Conservation (phyloP, 1,140 invertebrate genomes). For the Nymphalis io region DNA sequence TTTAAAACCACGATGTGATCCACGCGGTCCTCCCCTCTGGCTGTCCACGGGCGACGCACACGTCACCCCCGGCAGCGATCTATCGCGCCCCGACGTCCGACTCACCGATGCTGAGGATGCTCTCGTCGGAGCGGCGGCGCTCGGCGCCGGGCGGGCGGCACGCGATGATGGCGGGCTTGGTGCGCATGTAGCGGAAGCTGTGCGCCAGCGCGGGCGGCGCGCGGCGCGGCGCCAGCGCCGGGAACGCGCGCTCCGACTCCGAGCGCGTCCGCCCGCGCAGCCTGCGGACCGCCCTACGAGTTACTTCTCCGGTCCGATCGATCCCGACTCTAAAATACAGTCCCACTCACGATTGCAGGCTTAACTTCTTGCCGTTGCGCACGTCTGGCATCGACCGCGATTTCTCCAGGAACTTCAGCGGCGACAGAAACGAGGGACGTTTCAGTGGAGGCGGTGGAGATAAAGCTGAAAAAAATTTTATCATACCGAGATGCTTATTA, state of each 20-base stretch:
- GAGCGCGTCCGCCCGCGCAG: constrained; percentile 81
- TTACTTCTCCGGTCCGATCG: no score
- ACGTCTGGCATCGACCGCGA: constrained; percentile 92
- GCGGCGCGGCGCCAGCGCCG: constrained; percentile 84
- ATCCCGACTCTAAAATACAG: no score
- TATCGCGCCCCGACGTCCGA: no score
- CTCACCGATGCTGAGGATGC: constrained; percentile 81
- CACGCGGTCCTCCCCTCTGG: no score
- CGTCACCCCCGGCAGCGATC: no score
- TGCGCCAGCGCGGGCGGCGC: constrained; percentile 84
- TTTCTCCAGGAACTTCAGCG: constrained; percentile 85
- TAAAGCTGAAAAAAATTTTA: constrained; percentile 36
- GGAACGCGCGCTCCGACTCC: constrained; percentile 89
- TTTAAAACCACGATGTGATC: no score
- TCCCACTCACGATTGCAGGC: constrained; percentile 84
- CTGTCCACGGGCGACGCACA: no score
- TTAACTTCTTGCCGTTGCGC: constrained; percentile 83
- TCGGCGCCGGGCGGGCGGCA: constrained; percentile 90
- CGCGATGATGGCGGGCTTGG: constrained; percentile 92
- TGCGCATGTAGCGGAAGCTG: constrained; percentile 92
- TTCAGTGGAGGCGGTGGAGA: constrained; percentile 34
- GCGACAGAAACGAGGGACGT: constrained; percentile 73
- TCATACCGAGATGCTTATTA: no score
- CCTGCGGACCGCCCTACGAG: background rate
- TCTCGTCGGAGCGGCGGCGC: constrained; percentile 78